Conservation (phyloP, 1,140 invertebrate genomes). For the Mizuhopecten yessoensis region DNA sequence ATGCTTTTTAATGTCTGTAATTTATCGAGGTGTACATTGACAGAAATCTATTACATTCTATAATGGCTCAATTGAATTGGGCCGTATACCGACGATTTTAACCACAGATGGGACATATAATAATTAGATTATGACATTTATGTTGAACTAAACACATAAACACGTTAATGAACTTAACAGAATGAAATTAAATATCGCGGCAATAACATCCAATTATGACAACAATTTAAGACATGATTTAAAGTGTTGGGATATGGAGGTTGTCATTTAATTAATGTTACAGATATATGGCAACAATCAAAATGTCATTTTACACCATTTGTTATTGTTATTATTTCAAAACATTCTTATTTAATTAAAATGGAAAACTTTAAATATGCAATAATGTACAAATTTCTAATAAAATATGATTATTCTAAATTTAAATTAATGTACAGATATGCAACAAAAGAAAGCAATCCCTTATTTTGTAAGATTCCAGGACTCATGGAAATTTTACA, state of each 20-base stretch:
- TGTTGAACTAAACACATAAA: neutral
- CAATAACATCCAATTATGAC: neutral
- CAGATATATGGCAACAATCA: neutral
- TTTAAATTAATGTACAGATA: no score
- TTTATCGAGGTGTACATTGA: no score
- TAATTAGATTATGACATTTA: neutral
- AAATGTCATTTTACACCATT: neutral
- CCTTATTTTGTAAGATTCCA: no score
- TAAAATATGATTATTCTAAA: no score
- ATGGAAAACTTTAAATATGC: neutral
- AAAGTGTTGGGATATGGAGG: neutral
- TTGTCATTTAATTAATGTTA: neutral
- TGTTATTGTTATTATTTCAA: neutral
- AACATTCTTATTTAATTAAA: neutral
- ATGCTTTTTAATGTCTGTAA: no score
- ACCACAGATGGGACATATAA: neutral
- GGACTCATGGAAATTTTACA: no score
- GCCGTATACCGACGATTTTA: neutral
- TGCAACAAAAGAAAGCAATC: no score
- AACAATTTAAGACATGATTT: neutral
- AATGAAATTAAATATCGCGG: neutral
- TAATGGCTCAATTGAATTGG: no score
- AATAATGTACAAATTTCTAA: neutral
- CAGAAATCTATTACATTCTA: no score
- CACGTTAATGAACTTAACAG: neutral